Base-by-base conservation (phyloP, 2,888 invertebrate genomes). In the Gymnoscelis rufifasciata region DNA sequence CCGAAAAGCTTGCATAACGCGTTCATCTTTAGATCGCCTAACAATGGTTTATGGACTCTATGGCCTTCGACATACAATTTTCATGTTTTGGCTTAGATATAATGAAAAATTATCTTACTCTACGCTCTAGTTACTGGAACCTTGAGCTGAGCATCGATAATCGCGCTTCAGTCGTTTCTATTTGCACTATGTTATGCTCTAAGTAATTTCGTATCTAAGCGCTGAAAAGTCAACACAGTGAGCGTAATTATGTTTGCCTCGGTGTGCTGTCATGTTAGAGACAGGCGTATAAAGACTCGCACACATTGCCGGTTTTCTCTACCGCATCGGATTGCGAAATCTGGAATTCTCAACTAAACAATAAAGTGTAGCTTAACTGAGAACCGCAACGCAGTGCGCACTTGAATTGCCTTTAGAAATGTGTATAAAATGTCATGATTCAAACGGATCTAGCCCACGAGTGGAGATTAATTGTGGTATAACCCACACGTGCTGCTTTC, bases 241-340 rank as follows among this genome's bases (percentile, higher is more conserved):
- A 60, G 57, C 60, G 56, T 72, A 69, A 74, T 75, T 72, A 71
- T 67, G 71, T 71, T 70, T 71, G 60, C 59, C 48, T 48, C 49
- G 55, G 52, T 55, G 31, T 15, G 31, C 19, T 15, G 13, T 62
- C 56, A 56, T 62, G 64, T 64, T 45, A 47, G 56, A 60, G 56
- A 56, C 60, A 50, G 53, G 42, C 60, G 66, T 59, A 59, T 66
- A 62, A 62, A 66, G 59, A 63, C 62, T 54, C 38, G 57, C 59
- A 56, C 54, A 59, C 55, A 56, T 42, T 52, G 51, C 47, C 54
- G 47, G 42, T 19, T 10, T 7, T 15, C 8, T 7, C 7, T 14
- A 37, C 43, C 51, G 52, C 45, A 52, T 44, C 41, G 48, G 29
- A 39, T 43, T 48, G 23, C 43, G 27, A 40, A 43, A 40, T 38